These are phyloP conservation scores for Mirounga angustirostris DNA, from an alignment of 2,113 vertebrate species.

Conservation along the genomic window DNA sequence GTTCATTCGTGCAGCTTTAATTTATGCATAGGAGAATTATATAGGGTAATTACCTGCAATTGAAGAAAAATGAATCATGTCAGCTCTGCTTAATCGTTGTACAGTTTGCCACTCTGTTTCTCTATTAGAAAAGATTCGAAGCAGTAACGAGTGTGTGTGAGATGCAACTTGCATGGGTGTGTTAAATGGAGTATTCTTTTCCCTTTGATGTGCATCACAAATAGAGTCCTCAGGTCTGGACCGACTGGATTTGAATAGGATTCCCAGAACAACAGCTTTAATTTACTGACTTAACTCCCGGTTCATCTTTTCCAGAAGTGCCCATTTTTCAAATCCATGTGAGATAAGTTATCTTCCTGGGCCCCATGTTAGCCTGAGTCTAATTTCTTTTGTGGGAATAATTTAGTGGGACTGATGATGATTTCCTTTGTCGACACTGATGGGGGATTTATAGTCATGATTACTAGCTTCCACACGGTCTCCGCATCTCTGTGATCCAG, in stretches of 20 bases:
- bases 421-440: constrained; percentile 27
- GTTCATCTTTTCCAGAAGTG: constrained; percentile 62
- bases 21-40: constrained; percentile 75
- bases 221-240: constrained; percentile 69
- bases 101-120: constrained; percentile 52
- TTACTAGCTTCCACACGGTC: neutral
- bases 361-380: neutral
- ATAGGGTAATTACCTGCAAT: constrained; percentile 79
- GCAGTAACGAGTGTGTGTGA: constrained; percentile 64
- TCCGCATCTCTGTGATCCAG: neutral
- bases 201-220: constrained; percentile 74
- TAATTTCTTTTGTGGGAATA: constrained; percentile 41
- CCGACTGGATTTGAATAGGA: constrained; percentile 71
- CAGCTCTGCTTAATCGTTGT: constrained; percentile 62
- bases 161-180: constrained; percentile 10
- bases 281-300: constrained; percentile 53
- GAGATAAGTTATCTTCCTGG: constrained; percentile 21
- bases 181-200: constrained; percentile 58
- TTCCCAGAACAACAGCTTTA: constrained; percentile 71
- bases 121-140: constrained; percentile 69
- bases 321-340: constrained; percentile 34
- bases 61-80: constrained; percentile 73
- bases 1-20: constrained; percentile 67
- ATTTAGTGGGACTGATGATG: neutral
- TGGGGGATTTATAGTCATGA: neutral